Percentiles rank a stretch among this genome's conserved stretches.
These are phyloP conservation scores for Acinonyx jubatus DNA, from an alignment of 2,113 vertebrate species.

Conservation along the genomic window DNA sequence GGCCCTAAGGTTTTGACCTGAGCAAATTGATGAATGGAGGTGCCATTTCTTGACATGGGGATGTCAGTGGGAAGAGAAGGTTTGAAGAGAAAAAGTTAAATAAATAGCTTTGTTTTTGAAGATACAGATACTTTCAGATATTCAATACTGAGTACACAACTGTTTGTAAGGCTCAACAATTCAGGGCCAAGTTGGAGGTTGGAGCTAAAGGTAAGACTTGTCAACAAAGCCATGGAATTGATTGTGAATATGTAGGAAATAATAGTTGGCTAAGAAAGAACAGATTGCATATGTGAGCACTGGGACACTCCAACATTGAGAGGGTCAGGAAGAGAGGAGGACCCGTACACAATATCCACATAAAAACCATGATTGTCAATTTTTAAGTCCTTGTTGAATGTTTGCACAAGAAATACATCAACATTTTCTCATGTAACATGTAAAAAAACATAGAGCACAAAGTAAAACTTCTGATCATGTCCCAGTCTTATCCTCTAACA, in stretches of 20 bases:
- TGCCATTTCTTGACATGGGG: background rate
- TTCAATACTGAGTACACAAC: background rate
- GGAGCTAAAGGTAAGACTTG: background rate
- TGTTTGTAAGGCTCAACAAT: background rate
- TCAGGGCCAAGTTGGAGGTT: background rate
- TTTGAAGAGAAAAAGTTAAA: background rate
- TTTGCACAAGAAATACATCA: background rate
- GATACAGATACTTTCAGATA: background rate
- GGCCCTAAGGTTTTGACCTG: background rate
- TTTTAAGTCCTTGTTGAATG: background rate
- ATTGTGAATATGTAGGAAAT: background rate
- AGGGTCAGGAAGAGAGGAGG: background rate
- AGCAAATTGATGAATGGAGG: background rate
- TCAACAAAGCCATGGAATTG: background rate
- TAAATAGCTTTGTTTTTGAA: background rate
- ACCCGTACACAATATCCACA: background rate
- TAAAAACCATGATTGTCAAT: background rate
- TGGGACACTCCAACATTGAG: background rate
- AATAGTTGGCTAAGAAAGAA: background rate
- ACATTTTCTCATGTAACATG: background rate
- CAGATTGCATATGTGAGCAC: background rate
- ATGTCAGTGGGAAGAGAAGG: background rate
- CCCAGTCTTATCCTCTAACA: background rate
- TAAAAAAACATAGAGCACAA: background rate
- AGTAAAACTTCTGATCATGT: background rate